phyloP scores from a whole-genome alignment of 1,140 invertebrate species.

The Drosophila bifasciata region DNA sequence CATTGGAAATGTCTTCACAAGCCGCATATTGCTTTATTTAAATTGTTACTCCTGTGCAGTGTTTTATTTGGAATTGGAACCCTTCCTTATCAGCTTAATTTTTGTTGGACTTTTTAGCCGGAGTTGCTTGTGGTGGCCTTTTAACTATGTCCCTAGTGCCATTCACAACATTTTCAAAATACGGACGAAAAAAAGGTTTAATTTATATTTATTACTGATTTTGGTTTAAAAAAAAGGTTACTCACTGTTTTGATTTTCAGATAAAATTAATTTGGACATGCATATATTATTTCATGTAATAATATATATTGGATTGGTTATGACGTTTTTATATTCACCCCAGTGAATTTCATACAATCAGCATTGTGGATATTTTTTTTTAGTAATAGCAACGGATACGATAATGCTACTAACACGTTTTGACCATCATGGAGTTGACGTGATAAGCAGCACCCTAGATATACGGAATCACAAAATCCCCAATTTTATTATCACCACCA shows the following conservation, averaged over 20 bases:
- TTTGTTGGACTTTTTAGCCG: slow-evolving; percentile 76
- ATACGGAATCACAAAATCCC: slow-evolving; percentile 65
- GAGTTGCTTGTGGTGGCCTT: slow-evolving; percentile 72
- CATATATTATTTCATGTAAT: slow-evolving; percentile 74
- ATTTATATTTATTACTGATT: not conserved
- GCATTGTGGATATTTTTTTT: slow-evolving; percentile 73
- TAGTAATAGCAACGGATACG: slow-evolving; percentile 51
- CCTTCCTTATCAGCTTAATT: slow-evolving; percentile 80
- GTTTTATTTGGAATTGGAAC: slow-evolving; percentile 78
- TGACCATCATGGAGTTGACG: slow-evolving; percentile 46
- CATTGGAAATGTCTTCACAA: slow-evolving; percentile 83
- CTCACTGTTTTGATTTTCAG: slow-evolving; percentile 38
- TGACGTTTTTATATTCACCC: slow-evolving; percentile 80
- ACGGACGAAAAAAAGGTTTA: slow-evolving; percentile 76
- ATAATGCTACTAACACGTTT: slow-evolving; percentile 55
- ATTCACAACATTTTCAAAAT: slow-evolving; percentile 75
- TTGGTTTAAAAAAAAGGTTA: not conserved
- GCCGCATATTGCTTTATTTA: slow-evolving; percentile 79
- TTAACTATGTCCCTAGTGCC: slow-evolving; percentile 80
- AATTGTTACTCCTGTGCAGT: slow-evolving; percentile 66
- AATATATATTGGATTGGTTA: slow-evolving; percentile 62
- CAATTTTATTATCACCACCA: slow-evolving; percentile 76
- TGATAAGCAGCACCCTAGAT: slow-evolving; percentile 55
- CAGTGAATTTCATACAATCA: slow-evolving; percentile 71
- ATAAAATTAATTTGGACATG: slow-evolving; percentile 83